Evolutionary conservation across 2,888 invertebrate species (phyloP).

Genomic region (Diarsia brunnea): DNA sequence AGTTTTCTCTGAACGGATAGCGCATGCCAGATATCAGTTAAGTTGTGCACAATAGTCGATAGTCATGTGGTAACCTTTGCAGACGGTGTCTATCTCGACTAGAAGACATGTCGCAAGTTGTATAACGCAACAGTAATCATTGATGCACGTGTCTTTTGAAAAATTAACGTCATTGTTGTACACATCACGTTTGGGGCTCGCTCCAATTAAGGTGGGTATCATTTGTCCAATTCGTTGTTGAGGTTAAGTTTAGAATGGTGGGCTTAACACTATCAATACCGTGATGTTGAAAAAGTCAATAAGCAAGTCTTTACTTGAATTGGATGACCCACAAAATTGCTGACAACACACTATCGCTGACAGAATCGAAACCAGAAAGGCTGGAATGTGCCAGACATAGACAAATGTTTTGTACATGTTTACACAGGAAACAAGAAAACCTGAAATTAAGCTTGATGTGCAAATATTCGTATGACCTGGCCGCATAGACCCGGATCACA

Average conservation of each 20-base stretch:
- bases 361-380: background rate
- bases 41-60: conserved; percentile 48
- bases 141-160: conserved; percentile 51
- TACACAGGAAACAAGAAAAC: background rate
- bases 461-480: background rate
- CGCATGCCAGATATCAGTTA: conserved; percentile 10
- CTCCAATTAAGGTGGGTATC: background rate
- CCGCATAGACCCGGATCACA: background rate
- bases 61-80: conserved; percentile 34
- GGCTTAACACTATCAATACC: background rate
- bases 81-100: conserved; percentile 45
- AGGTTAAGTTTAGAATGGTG: background rate
- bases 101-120: conserved; percentile 37
- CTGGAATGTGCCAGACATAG: background rate
- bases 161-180: conserved; percentile 38
- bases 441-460: background rate
- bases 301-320: background rate
- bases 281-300: background rate
- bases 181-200: background rate
- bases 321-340: no score
- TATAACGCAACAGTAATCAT: conserved; percentile 30
- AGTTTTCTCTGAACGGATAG: conserved; percentile 6
- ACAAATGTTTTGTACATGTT: background rate
- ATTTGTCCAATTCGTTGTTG: background rate
- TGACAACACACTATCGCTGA: background rate